These are phyloP conservation scores for Platycheirus rosarum DNA, from an alignment of 2,888 invertebrate species.

Conservation along the genomic window DNA sequence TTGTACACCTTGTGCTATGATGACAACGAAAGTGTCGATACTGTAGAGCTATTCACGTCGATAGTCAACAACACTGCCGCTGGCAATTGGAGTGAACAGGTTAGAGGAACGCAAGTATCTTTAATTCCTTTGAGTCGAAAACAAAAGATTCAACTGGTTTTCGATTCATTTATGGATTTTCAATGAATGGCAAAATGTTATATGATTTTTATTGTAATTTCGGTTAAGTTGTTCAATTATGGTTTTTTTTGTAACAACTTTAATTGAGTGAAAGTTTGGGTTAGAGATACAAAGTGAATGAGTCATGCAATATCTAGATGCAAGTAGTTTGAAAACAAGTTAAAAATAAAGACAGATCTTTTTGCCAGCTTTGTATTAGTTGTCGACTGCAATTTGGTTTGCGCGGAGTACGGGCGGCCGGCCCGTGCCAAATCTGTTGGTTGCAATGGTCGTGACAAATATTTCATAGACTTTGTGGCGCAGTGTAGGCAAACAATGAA, in stretches of 20 bases:
- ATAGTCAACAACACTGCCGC: slow-evolving; percentile 78
- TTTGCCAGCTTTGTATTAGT: background rate
- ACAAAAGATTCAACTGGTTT: slow-evolving; percentile 45
- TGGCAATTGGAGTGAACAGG: slow-evolving; percentile 78
- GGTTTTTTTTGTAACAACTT: slow-evolving; percentile 6
- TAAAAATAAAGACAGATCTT: background rate
- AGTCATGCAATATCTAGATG: slow-evolving; percentile 9
- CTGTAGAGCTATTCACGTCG: slow-evolving; percentile 84
- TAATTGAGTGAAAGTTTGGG: slow-evolving; percentile 30
- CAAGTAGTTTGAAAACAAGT: slow-evolving; percentile 5
- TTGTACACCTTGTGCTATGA: slow-evolving; percentile 93
- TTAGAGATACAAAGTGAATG: slow-evolving; percentile 18
- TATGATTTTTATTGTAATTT: slow-evolving; percentile 18
- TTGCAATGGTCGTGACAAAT: background rate
- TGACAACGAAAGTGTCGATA: slow-evolving; percentile 90
- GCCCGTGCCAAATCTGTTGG: no score
- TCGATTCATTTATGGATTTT: slow-evolving; percentile 14
- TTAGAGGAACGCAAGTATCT: slow-evolving; percentile 65
- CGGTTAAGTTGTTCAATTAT: slow-evolving; percentile 9
- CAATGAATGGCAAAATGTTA: slow-evolving; percentile 13
- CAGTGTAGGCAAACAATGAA: background rate
- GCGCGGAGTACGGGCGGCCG: no score
- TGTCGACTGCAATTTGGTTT: slow-evolving; percentile 4
- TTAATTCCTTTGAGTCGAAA: slow-evolving; percentile 13
- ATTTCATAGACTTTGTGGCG: background rate